Evolutionary conservation across 2,888 invertebrate genomes (phyloP), one percentile per base, ranked within the genome.

Genomic region (Aleiodes testaceus): DNA sequence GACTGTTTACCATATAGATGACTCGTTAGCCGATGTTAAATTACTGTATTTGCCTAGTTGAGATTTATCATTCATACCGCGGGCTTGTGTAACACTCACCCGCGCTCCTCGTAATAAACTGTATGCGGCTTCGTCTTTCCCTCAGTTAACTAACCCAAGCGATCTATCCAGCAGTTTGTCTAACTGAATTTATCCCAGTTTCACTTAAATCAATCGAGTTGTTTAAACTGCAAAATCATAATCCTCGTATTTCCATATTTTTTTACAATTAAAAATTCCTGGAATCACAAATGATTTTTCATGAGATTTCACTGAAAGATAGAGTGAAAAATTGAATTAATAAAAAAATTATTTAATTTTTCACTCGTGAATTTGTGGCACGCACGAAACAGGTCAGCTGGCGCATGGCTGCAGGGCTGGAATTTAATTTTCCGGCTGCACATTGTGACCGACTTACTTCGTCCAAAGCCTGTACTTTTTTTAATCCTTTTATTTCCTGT

Each of bases 1-100:
- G 75, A 78, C 85, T 84, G 81, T 85, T 84, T 85, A 84, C 84
- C 85, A 85, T 85, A 85, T 84, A 85, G 84, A 85, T 84, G 84
- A 85, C 85, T 85, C 84, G 85, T 85, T 84, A 84, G 84, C 81
- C 82, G 81, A 81, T 82, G 84, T 83, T 83, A 82, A 84, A 85
- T 84, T 82, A 82, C 83, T 82, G 83, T 81, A 82, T 84, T 85
- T 84, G 82, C 83, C 80, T 82, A 82, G 83, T 81, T 78, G 82
- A 80, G 81, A 84, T 85, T 85, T 82, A 84, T 83, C 82, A 84
- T 84, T 84, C 81, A 81, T 55, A 55, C 55, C 55, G 55, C 30
- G 55, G 55, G 55, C 22, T 30, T 55, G 55, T 30, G 12, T 11
- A 36, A 36, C 36, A 36, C 36, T 36, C 36, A 5, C 36, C 36